phyloP scores from a whole-genome alignment of 2,113 vertebrate species.

The Salminus brasiliensis region DNA sequence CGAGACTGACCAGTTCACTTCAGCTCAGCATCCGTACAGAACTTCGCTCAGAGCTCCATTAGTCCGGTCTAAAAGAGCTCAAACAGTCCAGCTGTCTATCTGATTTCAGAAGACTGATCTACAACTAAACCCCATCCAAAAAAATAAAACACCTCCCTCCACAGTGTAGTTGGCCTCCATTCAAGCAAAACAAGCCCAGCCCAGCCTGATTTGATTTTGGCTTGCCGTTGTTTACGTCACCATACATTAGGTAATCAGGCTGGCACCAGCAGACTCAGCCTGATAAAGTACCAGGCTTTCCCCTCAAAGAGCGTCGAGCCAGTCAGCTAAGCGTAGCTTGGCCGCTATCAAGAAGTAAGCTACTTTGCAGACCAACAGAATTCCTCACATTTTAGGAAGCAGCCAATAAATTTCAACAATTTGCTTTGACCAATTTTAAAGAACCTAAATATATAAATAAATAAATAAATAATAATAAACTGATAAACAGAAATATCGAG shows the following conservation, averaged over 20 bases:
- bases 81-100: too few species aligned
- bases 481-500: too few species aligned
- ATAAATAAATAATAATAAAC: too few species aligned
- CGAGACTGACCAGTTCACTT: neutral
- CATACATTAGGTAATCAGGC: slow-evolving; percentile 33
- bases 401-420: too few species aligned
- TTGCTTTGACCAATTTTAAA: too few species aligned
- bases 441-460: too few species aligned
- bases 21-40: neutral
- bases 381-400: too few species aligned
- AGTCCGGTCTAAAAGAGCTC: neutral
- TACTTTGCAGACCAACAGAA: too few species aligned
- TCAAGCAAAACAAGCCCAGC: slow-evolving; percentile 23
- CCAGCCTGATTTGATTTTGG: slow-evolving; percentile 4
- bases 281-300: neutral
- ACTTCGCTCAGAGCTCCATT: neutral
- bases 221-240: slow-evolving; percentile 1
- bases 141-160: neutral
- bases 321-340: neutral
- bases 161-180: neutral
- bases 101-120: too few species aligned
- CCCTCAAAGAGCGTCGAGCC: neutral
- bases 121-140: too few species aligned
- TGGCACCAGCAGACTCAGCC: neutral
- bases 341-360: too few species aligned